These are phyloP conservation scores for Rhinophrynus dorsalis DNA, from an alignment of 2,797 vertebrate genomes.

Conservation along the genomic window DNA sequence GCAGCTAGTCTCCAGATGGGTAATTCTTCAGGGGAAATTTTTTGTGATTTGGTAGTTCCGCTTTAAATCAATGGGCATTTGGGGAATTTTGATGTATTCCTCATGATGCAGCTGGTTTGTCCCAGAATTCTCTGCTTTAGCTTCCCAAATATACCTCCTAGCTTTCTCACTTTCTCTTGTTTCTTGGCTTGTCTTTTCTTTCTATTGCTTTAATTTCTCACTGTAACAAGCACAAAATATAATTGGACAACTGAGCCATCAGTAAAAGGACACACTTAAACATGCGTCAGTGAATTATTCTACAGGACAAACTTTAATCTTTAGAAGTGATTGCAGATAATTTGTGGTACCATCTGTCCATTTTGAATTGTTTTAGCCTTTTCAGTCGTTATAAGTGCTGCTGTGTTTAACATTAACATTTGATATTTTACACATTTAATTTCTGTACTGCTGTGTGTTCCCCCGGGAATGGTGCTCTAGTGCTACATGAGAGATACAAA, in stretches of 20 bases:
- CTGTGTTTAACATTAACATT: slow-evolving; percentile 87
- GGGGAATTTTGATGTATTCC: too few relatives aligned
- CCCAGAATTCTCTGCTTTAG: too few relatives aligned
- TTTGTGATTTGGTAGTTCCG: too few relatives aligned
- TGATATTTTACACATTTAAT: slow-evolving; percentile 93
- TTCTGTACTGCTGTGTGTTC: slow-evolving; percentile 77
- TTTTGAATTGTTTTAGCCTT: slow-evolving; percentile 81
- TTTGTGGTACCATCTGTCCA: slow-evolving; percentile 84
- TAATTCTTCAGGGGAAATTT: too few relatives aligned
- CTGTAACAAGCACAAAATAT: slow-evolving; percentile 83
- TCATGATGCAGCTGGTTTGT: too few relatives aligned
- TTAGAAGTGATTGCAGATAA: slow-evolving; percentile 87
- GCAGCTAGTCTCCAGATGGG: too few relatives aligned
- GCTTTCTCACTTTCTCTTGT: slow-evolving; percentile 53
- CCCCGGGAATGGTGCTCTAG: slow-evolving; percentile 68
- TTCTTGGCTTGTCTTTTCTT: slow-evolving; percentile 59
- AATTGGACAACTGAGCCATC: slow-evolving; percentile 88
- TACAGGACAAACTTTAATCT: slow-evolving; percentile 86
- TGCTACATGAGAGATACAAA: slow-evolving; percentile 81
- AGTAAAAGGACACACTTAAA: slow-evolving; percentile 83
- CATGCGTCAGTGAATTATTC: slow-evolving; percentile 78
- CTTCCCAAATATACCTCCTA: too few relatives aligned
- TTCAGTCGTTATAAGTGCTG: slow-evolving; percentile 79
- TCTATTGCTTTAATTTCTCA: slow-evolving; percentile 68
- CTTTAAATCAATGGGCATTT: too few relatives aligned